Conservation (phyloP, 2,113 vertebrate species). For the Gnathonemus echidnorhynchus region DNA sequence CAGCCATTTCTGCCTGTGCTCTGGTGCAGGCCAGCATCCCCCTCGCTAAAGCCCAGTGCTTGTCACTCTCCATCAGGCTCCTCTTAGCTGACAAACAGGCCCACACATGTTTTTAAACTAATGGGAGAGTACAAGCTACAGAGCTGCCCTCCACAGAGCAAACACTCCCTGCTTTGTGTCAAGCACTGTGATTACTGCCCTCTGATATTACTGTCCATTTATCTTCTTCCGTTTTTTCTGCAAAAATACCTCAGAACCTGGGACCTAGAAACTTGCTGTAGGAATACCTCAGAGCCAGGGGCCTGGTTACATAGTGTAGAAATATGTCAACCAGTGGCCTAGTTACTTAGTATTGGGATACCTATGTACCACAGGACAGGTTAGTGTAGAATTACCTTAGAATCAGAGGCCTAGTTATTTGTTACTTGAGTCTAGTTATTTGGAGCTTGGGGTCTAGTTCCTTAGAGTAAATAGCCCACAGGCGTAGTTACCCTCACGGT, state of each 20-base stretch:
- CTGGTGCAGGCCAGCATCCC: neutral
- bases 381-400: neutral
- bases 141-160: neutral
- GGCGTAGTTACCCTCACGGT: neutral
- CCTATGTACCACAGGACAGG: neutral
- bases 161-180: neutral
- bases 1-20: neutral
- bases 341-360: neutral
- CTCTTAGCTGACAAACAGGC: neutral
- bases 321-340: neutral
- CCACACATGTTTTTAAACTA: neutral
- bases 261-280: neutral
- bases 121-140: neutral
- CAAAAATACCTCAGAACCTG: neutral
- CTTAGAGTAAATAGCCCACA: neutral
- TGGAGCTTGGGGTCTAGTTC: neutral
- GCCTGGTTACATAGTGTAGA: neutral
- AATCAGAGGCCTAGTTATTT: neutral
- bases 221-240: neutral
- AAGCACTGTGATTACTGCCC: constrained; percentile 1
- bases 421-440: neutral
- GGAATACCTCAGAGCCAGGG: neutral
- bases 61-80: neutral
- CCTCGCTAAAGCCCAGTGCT: neutral
- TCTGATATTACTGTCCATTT: neutral